phyloP scores from a whole-genome alignment of 2,113 vertebrate genomes.

The Indicator indicator region DNA sequence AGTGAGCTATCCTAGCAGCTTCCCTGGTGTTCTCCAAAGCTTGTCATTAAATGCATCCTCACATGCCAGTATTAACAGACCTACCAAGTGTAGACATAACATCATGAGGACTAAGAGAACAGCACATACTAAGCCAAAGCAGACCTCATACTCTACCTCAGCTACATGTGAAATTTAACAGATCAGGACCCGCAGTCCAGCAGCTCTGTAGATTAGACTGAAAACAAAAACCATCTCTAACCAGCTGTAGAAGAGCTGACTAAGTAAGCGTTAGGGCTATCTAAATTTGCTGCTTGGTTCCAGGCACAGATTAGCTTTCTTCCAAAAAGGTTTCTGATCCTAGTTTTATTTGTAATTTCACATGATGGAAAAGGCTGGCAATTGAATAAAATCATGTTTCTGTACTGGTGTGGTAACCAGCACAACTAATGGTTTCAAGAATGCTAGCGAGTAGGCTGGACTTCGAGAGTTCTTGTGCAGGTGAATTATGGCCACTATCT shows the following conservation, averaged over 20 bases:
- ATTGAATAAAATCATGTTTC: background rate
- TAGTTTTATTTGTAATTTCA: background rate
- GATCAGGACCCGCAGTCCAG: background rate
- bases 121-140: accelerated
- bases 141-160: background rate
- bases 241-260: background rate
- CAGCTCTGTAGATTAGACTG: background rate
- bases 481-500: background rate
- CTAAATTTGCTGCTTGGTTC: background rate
- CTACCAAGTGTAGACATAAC: background rate
- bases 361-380: background rate
- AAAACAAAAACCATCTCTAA: background rate
- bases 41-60: background rate
- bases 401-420: background rate
- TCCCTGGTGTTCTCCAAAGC: background rate
- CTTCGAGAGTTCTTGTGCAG: background rate
- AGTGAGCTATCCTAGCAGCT: background rate
- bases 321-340: background rate
- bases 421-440: background rate
- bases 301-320: background rate
- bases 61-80: accelerated
- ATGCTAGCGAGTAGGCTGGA: accelerated
- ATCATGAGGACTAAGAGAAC: background rate
- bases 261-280: background rate
- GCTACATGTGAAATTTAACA: background rate